phyloP scores from a whole-genome alignment of 2,888 invertebrate species.

The Argynnis bischoffii region DNA sequence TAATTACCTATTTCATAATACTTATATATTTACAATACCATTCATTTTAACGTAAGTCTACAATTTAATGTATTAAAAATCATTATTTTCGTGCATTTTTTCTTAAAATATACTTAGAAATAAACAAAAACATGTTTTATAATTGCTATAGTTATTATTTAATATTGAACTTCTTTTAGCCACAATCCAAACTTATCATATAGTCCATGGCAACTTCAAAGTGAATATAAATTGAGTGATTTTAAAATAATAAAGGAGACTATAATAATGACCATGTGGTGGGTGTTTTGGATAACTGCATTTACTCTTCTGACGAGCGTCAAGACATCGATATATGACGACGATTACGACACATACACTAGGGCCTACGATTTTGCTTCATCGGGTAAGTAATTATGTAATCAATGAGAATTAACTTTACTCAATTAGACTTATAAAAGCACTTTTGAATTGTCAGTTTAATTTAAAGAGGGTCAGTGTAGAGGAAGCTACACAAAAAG shows the following conservation, averaged over 20 bases:
- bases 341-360: constrained; percentile 74
- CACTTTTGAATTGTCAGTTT: too few relatives aligned
- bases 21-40: too few relatives aligned
- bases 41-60: too few relatives aligned
- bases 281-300: constrained; percentile 57
- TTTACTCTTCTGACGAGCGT: constrained; percentile 53
- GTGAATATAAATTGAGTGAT: constrained; percentile 34
- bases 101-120: too few relatives aligned
- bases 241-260: constrained; percentile 38
- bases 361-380: constrained; percentile 68
- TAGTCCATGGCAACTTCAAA: constrained; percentile 42
- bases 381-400: constrained; percentile 58
- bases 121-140: not conserved
- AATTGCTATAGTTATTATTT: not conserved
- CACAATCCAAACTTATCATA: constrained; percentile 10
- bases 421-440: too few relatives aligned
- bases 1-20: too few relatives aligned
- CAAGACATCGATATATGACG: constrained; percentile 69
- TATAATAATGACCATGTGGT: constrained; percentile 56
- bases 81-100: too few relatives aligned
- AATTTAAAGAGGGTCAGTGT: too few relatives aligned
- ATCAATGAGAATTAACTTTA: too few relatives aligned
- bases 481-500: too few relatives aligned
- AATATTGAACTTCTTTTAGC: constrained; percentile 27
- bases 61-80: too few relatives aligned